phyloP scores from a whole-genome alignment of 1,140 invertebrate species.

The Brachionus plicatilis region DNA sequence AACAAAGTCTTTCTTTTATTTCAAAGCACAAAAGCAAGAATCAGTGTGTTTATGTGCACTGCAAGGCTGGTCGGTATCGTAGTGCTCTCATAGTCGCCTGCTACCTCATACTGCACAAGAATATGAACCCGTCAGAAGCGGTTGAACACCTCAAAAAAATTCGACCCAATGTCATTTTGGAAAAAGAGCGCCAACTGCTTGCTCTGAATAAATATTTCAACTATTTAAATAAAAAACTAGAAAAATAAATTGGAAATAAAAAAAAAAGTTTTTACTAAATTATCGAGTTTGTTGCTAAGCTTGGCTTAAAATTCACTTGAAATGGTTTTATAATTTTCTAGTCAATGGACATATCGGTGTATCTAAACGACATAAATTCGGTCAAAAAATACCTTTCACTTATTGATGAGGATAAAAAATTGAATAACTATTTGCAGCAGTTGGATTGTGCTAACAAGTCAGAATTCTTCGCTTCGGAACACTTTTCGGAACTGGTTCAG shows the following conservation, averaged over 20 bases:
- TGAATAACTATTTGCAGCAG: background rate
- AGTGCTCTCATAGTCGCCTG: constrained; percentile 27
- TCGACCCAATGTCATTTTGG: constrained; percentile 22
- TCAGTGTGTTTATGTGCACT: constrained; percentile 34
- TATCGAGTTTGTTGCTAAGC: background rate
- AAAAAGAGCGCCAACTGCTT: background rate
- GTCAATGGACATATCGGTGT: background rate
- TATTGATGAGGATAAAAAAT: background rate
- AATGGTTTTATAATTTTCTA: background rate
- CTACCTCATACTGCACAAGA: background rate
- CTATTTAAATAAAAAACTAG: background rate
- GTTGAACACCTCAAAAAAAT: background rate
- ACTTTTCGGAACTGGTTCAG: background rate
- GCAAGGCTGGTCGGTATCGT: constrained; percentile 34
- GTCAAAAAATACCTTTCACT: background rate
- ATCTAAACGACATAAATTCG: background rate
- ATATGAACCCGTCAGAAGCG: constrained; percentile 16
- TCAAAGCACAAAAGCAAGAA: background rate
- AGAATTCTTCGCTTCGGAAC: background rate
- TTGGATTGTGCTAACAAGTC: background rate
- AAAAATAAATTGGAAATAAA: background rate
- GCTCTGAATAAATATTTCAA: constrained; percentile 2
- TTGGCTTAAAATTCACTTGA: background rate
- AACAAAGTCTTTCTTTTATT: constrained; percentile 22
- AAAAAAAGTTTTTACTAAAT: background rate